Evolutionary conservation across 2,888 invertebrate species (phyloP), one percentile per base, ranked within the genome.

Genomic region (Tenthredo livida): DNA sequence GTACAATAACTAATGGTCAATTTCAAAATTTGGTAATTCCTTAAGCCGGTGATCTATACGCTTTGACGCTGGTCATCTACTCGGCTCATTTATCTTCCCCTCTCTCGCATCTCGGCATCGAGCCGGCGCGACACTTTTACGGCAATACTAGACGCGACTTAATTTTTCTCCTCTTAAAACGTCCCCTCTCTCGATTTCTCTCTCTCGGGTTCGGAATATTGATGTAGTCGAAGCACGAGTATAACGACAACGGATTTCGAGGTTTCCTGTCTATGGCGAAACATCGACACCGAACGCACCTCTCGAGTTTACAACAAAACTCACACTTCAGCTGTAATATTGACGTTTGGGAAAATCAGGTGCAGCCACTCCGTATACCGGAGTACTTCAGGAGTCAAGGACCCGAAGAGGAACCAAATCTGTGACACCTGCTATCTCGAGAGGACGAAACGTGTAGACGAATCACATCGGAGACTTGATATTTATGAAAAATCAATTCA

Each of bases 1-100:
- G 83, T 83, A 83, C 83, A 70, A 70, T 83, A 83, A 83, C 83
- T 83, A 83, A 83, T 83, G 83, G 83, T 83, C 83, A 83, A 83
- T 83, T 83, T 83, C 67, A 83, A 67, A 83, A 83, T 83, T 70
- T 83, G 83, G 83, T 83, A 83, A 83, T 83, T 83, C 83, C 83
- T 70, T 83, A 83, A 83, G 83, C 83, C 67, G 83, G 83, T 83
- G 83, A 83, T 83, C 83, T 83, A 83, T 83, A 83, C 83, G 83
- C 83, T 83, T 83, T 83, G 83, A 83, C 83, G 83, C 70, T 67
- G 83, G 83, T 70, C 83, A 67, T 83, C 83, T 47, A 83, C 83
- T 67, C 33, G 83, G 83, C 67, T 67, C 83, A 83, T 83, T 83
- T 83, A 70, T 83, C 83, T 83, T 83, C 50, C 83, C 47, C 83